phyloP scores from a whole-genome alignment of 30 jellyfish, hydroid and myxozoan genomes.

The Aurelia sp. region DNA sequence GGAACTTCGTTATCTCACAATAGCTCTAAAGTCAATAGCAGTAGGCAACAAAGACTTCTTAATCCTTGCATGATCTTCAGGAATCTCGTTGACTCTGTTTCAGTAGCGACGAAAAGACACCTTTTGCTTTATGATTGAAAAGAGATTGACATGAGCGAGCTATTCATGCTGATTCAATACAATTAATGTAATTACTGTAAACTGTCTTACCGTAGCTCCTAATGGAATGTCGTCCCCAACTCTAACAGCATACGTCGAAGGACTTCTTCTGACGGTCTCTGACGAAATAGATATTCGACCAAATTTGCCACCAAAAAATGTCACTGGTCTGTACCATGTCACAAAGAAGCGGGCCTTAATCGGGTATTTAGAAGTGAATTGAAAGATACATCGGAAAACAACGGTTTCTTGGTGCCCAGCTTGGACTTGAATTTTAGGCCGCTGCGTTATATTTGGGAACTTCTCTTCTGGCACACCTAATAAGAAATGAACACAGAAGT shows the following conservation, averaged over 20 bases:
- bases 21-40: too few relatives aligned
- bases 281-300: constrained; percentile 65
- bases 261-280: constrained; percentile 36
- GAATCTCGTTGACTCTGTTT: too few relatives aligned
- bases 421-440: constrained; percentile 47
- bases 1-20: too few relatives aligned
- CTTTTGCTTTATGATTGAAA: too few relatives aligned
- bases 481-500: too few relatives aligned
- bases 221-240: constrained; percentile 58
- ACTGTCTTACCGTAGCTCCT: constrained; percentile 55
- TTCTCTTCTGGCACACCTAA: constrained; percentile 33
- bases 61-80: too few relatives aligned
- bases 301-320: constrained; percentile 67
- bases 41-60: too few relatives aligned
- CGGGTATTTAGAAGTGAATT: constrained; percentile 28
- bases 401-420: constrained; percentile 29
- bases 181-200: too few relatives aligned
- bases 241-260: constrained; percentile 43
- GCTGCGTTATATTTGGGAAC: constrained; percentile 51
- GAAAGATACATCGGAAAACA: constrained; percentile 50
- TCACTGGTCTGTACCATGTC: constrained; percentile 74
- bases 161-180: too few relatives aligned
- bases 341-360: constrained; percentile 60
- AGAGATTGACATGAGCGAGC: too few relatives aligned
- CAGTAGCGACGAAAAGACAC: too few relatives aligned